Percentiles rank a stretch among this genome's conserved stretches.
These are phyloP conservation scores for Drosophila kurseongensis DNA, from an alignment of 1,140 invertebrate genomes.

Conservation along the genomic window DNA sequence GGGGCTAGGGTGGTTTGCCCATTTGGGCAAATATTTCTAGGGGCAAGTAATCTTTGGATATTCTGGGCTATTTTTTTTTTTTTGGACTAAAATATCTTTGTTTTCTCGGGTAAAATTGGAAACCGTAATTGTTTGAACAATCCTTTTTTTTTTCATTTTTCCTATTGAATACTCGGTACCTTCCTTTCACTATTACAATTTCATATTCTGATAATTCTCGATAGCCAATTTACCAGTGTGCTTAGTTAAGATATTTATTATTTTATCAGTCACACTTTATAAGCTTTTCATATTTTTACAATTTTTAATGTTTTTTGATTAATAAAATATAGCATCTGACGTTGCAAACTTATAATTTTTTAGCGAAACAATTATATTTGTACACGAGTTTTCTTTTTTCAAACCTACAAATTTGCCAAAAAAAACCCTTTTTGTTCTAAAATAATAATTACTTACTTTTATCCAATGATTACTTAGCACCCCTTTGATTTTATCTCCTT, in stretches of 20 bases:
- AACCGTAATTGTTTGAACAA: no score
- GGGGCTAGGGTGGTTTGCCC: background rate
- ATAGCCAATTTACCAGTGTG: no score
- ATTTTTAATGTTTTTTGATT: background rate
- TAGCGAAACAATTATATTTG: no score
- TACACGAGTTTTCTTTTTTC: no score
- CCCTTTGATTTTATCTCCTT: constrained; percentile 34
- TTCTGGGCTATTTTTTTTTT: background rate
- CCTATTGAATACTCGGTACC: no score
- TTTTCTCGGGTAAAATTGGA: no score
- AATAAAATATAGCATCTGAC: background rate
- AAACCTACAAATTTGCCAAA: no score
- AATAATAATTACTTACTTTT: constrained; percentile 15
- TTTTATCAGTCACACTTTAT: constrained; percentile 4
- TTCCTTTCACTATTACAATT: no score
- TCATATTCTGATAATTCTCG: no score
- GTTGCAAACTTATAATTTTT: no score
- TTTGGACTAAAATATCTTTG: no score
- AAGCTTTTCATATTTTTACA: background rate
- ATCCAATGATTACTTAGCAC: constrained; percentile 32
- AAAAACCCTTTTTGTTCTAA: background rate
- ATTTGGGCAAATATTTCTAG: background rate
- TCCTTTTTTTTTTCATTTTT: no score
- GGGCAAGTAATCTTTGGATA: constrained; percentile 6
- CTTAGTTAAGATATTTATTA: background rate